Base-by-base conservation (phyloP, 2,888 invertebrate species). In the Philereme vetulata region DNA sequence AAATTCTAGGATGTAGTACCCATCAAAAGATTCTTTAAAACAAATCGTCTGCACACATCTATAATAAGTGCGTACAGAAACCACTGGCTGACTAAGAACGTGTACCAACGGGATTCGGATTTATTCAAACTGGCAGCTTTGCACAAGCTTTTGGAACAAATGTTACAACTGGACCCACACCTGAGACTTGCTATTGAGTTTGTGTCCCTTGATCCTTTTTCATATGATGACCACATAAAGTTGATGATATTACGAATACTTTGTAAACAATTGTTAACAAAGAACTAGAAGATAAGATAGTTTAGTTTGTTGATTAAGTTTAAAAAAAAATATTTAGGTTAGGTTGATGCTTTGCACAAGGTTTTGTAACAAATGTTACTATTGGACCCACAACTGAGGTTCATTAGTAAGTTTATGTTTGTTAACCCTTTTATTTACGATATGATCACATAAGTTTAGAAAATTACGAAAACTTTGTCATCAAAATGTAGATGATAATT, bases 361-460 rank as follows among this genome's bases (percentile, higher is more conserved):
- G 21, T 21, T 21, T 21, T 21, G 21, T 1, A 21, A 21, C 42
- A 79, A 63, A 88, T 89, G 86, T 68, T 89, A 60, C 50, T 59
- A 0, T 44, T 86, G 11, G 67, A 84, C 51, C 87, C 88, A 0
- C 64, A 61, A 0, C 5, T 63, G 3, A 76, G 89, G 47, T 6
- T 82, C 32, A 62, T 79, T 7, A 82, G 87, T 36, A 80, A 81
- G 53, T 81, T 76, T 62, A 81, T 81, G 8, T 78, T 66, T 21
- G 66, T 70, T 0, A 68, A 80, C 56, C 70, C 75, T 7, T 87
- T 88, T 66, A 68, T 85, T 56, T 72, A 73, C 21, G 55, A 74
- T 45, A 49, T 35, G 10, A 61, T 48, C 48, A 46, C 46, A 51
- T 34, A 46, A 46, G 9, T 5, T 33, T 21, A 1, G 21, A 21